Evolutionary conservation across 2,797 vertebrate genomes (phyloP).

Genomic region (Xenopus petersii): DNA sequence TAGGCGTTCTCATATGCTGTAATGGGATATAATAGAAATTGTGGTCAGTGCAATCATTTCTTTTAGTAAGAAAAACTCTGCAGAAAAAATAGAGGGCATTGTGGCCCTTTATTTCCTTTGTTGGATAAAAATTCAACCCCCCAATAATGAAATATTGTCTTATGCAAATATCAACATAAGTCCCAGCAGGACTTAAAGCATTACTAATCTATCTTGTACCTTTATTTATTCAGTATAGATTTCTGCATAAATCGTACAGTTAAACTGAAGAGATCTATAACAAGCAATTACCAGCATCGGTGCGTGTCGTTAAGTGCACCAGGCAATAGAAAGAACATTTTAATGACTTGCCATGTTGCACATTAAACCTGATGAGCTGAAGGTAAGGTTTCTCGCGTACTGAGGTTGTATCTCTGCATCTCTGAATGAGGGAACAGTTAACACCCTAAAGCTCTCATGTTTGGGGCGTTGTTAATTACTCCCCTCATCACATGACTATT

Average conservation of each 20-base stretch:
- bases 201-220: not conserved
- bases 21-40: too few species aligned
- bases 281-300: constrained; percentile 42
- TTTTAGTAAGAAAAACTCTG: too few species aligned
- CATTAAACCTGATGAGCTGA: constrained; percentile 45
- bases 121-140: too few species aligned
- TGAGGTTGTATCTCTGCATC: constrained; percentile 20
- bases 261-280: constrained; percentile 42
- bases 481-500: not conserved
- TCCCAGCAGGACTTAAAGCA: too few species aligned
- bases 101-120: too few species aligned
- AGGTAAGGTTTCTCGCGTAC: constrained; percentile 23
- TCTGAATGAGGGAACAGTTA: not conserved
- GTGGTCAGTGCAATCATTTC: too few species aligned
- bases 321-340: constrained; percentile 23
- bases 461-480: not conserved
- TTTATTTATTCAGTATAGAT: constrained; percentile 37
- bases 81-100: too few species aligned
- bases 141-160: too few species aligned
- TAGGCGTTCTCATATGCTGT: too few species aligned
- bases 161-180: too few species aligned
- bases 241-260: constrained; percentile 29
- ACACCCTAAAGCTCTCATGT: not conserved
- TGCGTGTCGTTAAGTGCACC: constrained; percentile 25
- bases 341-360: constrained; percentile 42